phyloP scores from a whole-genome alignment of 2,888 invertebrate species.

The Lysandra bellargus region DNA sequence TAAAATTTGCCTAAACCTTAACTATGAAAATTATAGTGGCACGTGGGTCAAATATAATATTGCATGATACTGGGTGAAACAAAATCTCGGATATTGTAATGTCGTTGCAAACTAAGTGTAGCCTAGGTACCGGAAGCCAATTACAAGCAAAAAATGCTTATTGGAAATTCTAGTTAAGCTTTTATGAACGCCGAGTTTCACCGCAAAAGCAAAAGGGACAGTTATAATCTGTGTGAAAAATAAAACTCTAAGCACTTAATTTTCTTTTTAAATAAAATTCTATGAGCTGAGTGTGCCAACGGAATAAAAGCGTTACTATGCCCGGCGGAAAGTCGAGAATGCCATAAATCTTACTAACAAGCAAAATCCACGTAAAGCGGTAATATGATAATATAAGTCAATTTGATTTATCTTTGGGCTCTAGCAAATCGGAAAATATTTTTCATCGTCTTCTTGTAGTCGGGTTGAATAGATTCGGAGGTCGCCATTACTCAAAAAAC shows the following conservation, averaged over 20 bases:
- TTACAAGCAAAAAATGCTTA: not conserved
- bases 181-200: conserved; percentile 1
- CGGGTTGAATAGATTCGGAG: conserved; percentile 28
- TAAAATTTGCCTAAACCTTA: too few species aligned
- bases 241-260: conserved; percentile 20
- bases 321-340: conserved; percentile 36
- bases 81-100: not conserved
- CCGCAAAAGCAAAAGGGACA: conserved; percentile 16
- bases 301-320: conserved; percentile 28
- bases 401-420: conserved; percentile 38
- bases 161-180: conserved; percentile 17
- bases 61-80: not conserved
- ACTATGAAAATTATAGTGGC: too few species aligned
- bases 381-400: conserved; percentile 40
- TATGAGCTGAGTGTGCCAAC: not conserved
- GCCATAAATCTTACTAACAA: conserved; percentile 40
- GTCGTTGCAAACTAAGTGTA: conserved; percentile 1
- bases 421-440: conserved; percentile 26
- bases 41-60: not conserved
- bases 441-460: conserved; percentile 27
- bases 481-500: conserved; percentile 18
- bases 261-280: conserved; percentile 28
- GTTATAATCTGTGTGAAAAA: conserved; percentile 26
- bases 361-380: conserved; percentile 35
- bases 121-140: not conserved